Evolutionary conservation across 2,113 vertebrate genomes (phyloP), one percentile per base, ranked within the genome.

Genomic region (Syrmaticus mikado): DNA sequence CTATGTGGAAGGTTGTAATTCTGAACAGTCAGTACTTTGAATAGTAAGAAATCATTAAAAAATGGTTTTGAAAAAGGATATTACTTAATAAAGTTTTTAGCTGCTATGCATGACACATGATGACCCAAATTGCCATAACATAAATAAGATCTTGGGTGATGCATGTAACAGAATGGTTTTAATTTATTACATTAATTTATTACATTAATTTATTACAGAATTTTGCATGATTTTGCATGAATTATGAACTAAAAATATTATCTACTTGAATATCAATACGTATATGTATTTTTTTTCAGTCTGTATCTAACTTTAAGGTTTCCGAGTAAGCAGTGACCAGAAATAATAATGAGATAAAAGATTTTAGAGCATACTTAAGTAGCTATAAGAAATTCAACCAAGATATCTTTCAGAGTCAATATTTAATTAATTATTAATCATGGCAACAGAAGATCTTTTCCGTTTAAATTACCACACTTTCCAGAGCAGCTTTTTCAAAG

Each of bases 371-470:
- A 48, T 36, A 57, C 24, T 79, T 58, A 82, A 70, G 55, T 36
- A 76, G 32, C 8, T 22, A 13, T 55, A 60, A 87, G 41, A 77
- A 66, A 43, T 11, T 77, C 45, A 87, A 50, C 3, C 4, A 74
- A 77, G 32, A 67, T 3, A 17, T n/a, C 17, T 77, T 62, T 77
- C 60, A 58, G 41, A 83, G 55, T 8, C 30, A 78, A 10, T 81
- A 78, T 58, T 91, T 52, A 57, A 65, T 36, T 64, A 85, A 78
- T 76, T 81, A 36, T 88, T 76, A 41, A 64, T 81, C 25, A 40
- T 13, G 8, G 22, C 13, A 86, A 64, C 18, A 55, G 28, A 25
- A 58, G 6, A 71, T 34, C 19, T 55, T 60, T 46, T 75, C 52
- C 65, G 27, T 60, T 84, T 38, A 92, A 67, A 20, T 36, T 93